Evolutionary conservation across 2,797 vertebrate species (phyloP).

Genomic region (Sebastes steindachneri): DNA sequence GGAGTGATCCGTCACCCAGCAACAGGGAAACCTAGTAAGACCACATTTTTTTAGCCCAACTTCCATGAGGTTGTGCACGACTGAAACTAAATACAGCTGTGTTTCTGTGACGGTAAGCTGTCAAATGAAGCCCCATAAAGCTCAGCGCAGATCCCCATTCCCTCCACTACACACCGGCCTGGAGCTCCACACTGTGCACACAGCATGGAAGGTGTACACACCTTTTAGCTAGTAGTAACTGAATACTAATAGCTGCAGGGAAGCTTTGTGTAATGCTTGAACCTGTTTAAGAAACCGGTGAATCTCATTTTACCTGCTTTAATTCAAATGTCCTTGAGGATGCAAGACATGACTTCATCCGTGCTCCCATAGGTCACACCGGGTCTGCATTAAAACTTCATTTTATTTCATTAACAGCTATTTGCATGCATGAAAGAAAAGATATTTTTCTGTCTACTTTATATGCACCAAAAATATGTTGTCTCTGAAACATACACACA

Average conservation of each 20-base stretch:
- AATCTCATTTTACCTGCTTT: neutral
- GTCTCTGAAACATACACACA: neutral
- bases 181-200: neutral
- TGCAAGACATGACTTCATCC: neutral
- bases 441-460: neutral
- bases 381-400: neutral
- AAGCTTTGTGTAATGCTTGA: neutral
- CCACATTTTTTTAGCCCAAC: slow-evolving; percentile 25
- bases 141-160: too few relatives aligned
- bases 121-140: neutral
- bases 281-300: neutral
- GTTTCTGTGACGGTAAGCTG: neutral
- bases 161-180: too few relatives aligned
- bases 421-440: neutral
- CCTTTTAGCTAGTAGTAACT: neutral
- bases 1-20: neutral
- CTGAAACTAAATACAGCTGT: neutral
- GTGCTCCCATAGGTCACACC: neutral
- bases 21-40: slow-evolving; percentile 11
- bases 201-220: neutral
- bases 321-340: slow-evolving; percentile 41
- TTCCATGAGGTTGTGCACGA: neutral
- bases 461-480: neutral
- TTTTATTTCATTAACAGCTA: neutral
- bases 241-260: neutral